phyloP scores from a whole-genome alignment of 2,113 vertebrate species.

The Columba livia region DNA sequence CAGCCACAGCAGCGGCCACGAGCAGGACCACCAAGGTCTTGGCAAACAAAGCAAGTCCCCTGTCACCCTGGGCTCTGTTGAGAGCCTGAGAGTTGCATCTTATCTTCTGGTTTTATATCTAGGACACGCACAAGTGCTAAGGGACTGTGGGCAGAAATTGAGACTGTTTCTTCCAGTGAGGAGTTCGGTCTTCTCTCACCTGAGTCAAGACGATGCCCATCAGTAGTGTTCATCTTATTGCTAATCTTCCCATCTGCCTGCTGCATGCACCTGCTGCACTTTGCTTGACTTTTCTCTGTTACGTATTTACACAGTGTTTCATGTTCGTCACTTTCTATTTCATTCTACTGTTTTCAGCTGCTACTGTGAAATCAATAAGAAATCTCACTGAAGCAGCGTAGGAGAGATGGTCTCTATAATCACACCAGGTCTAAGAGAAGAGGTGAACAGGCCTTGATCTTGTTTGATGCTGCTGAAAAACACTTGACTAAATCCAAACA shows the following conservation, averaged over 20 bases:
- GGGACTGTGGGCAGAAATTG: not conserved
- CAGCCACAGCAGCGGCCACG: not conserved
- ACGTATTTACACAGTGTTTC: not conserved
- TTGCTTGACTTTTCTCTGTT: not conserved
- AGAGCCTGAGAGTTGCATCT: not conserved
- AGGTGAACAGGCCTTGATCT: not conserved
- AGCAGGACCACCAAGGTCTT: not conserved
- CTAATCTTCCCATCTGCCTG: not conserved
- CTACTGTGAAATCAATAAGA: not conserved
- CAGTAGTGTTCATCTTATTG: not conserved
- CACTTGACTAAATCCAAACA: not conserved
- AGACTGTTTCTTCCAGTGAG: not conserved
- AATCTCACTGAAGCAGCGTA: not conserved
- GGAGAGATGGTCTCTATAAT: not conserved
- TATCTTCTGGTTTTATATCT: not conserved
- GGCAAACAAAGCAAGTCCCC: not conserved
- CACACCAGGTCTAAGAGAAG: not conserved
- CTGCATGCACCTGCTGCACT: rapidly evolving
- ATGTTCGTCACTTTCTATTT: not conserved
- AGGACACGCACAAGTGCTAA: not conserved
- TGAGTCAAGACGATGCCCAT: not conserved
- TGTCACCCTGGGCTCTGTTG: not conserved
- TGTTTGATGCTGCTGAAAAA: not conserved
- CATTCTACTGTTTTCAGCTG: not conserved
- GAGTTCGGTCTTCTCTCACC: not conserved